phyloP scores from a whole-genome alignment of 2,888 invertebrate genomes.

The Diarsia brunnea region DNA sequence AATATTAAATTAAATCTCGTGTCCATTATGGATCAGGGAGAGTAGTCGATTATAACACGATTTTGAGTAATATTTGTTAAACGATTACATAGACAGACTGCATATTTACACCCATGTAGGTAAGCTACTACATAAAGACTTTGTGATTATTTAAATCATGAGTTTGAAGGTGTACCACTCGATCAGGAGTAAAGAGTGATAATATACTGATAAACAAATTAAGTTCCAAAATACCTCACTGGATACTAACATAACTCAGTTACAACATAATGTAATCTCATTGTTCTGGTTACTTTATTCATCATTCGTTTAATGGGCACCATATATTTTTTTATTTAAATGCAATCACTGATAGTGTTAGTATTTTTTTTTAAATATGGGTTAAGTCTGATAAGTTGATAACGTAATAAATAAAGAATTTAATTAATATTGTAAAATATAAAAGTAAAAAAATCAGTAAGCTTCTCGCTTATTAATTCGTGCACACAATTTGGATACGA shows the following conservation, averaged over 20 bases:
- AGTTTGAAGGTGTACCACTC: background rate
- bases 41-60: constrained; percentile 5
- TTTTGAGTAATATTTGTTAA: constrained; percentile 13
- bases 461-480: constrained; percentile 29
- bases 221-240: background rate
- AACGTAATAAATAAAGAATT: constrained; percentile 38
- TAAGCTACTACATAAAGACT: constrained; percentile 4
- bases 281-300: constrained; percentile 22
- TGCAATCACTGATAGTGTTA: constrained; percentile 66
- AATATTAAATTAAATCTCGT: constrained; percentile 33
- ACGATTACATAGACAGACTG: constrained; percentile 27
- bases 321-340: constrained; percentile 62
- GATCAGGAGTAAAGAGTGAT: background rate
- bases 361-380: constrained; percentile 45
- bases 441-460: constrained; percentile 64
- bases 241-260: constrained; percentile 16
- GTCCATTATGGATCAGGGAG: constrained; percentile 14
- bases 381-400: constrained; percentile 34
- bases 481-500: constrained; percentile 42
- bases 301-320: constrained; percentile 52
- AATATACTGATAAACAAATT: background rate
- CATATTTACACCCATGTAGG: constrained; percentile 40
- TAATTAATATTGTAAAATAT: constrained; percentile 61
- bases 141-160: constrained; percentile 1
- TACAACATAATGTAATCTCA: constrained; percentile 38